Conservation (phyloP, 2,797 vertebrate genomes). For the Sebastes vulpes region DNA sequence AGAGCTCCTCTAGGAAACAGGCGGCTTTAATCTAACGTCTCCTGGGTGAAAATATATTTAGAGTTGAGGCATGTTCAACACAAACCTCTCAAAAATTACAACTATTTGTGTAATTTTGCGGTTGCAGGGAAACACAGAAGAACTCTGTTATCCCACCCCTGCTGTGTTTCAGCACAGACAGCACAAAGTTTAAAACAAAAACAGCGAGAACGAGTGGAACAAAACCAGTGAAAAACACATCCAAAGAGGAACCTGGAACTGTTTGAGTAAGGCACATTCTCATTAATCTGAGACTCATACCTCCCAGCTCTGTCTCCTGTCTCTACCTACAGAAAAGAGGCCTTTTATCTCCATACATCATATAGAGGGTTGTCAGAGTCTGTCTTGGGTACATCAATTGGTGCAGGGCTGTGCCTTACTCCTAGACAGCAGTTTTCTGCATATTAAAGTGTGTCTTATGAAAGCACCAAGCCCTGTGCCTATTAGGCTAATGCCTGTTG, state of each 20-base stretch:
- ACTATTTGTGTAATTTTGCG: slow-evolving; percentile 42
- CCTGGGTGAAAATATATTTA: slow-evolving; percentile 44
- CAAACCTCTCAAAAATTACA: slow-evolving; percentile 22
- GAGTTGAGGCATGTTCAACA: slow-evolving; percentile 30
- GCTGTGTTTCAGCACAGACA: slow-evolving; percentile 38
- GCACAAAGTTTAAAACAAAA: slow-evolving; percentile 42
- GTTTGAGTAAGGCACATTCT: slow-evolving; percentile 61
- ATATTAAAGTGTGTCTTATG: slow-evolving; percentile 43
- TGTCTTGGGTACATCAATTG: slow-evolving; percentile 47
- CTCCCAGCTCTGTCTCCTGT: slow-evolving; percentile 59
- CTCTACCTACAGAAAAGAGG: slow-evolving; percentile 60
- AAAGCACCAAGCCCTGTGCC: slow-evolving; percentile 20
- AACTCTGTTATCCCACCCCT: slow-evolving; percentile 13
- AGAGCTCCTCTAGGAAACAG: slow-evolving; percentile 46
- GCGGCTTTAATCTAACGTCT: slow-evolving; percentile 46
- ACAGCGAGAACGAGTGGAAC: slow-evolving; percentile 1
- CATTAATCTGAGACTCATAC: slow-evolving; percentile 61
- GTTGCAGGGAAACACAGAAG: not conserved
- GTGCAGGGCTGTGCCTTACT: slow-evolving; percentile 24
- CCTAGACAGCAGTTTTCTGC: slow-evolving; percentile 34
- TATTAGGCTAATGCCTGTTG: slow-evolving; percentile 23
- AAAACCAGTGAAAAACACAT: slow-evolving; percentile 35
- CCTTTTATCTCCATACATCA: slow-evolving; percentile 72
- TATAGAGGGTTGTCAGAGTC: slow-evolving; percentile 59
- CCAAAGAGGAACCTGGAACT: slow-evolving; percentile 26